Conservation (phyloP, 2,113 vertebrate species). For the Trichomycterus rosablanca region DNA sequence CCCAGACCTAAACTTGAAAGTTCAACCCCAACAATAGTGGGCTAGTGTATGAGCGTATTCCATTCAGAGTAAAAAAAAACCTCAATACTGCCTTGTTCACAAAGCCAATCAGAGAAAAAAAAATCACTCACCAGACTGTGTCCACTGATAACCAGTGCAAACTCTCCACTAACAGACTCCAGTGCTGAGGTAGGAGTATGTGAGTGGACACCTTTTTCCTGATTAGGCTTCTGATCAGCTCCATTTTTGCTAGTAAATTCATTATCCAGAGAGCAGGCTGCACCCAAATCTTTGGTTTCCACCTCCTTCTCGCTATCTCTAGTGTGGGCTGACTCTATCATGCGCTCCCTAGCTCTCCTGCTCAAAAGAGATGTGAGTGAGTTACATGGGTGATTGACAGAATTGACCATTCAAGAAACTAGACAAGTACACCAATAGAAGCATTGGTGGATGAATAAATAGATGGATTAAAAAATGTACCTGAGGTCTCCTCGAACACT, state of each 20-base stretch:
- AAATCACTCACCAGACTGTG: constrained; percentile 82
- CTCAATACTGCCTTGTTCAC: too few species aligned
- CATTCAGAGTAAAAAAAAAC: too few species aligned
- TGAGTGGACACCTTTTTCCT: constrained; percentile 43
- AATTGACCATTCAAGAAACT: not conserved
- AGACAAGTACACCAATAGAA: too few species aligned
- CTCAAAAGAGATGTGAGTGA: not conserved
- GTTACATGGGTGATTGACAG: not conserved
- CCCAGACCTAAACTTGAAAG: too few species aligned
- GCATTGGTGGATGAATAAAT: too few species aligned
- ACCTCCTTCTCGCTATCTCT: constrained; percentile 58
- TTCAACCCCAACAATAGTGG: too few species aligned
- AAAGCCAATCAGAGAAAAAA: not conserved
- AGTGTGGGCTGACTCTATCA: constrained; percentile 66
- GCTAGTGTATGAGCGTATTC: too few species aligned
- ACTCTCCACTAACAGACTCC: constrained; percentile 84
- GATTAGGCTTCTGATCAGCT: constrained; percentile 20
- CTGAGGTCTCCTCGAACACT: constrained; percentile 87
- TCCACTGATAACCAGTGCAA: constrained; percentile 84
- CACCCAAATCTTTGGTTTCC: constrained; percentile 71
- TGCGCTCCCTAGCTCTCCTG: constrained; percentile 83
- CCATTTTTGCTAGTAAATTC: constrained; percentile 62
- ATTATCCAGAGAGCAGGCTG: constrained; percentile 58
- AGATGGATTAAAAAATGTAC: constrained; percentile 52
- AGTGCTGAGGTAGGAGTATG: constrained; percentile 65